A percentile compares a stretch with the other conserved stretches of the same genome.
Conservation (phyloP, 1,140 invertebrate genomes). For the Gryllus bimaculatus region DNA sequence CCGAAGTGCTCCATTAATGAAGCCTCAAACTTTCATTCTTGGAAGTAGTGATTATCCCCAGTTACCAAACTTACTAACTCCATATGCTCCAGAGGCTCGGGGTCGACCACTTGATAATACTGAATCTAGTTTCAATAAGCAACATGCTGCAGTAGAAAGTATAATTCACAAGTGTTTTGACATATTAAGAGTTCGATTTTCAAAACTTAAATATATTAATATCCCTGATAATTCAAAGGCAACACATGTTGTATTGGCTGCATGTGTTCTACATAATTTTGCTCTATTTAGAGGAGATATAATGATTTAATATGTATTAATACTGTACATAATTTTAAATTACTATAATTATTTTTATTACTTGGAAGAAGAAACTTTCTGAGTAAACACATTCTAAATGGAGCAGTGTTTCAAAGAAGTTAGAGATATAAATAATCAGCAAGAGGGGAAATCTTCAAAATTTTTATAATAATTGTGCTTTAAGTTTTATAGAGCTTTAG, state of each 20-base stretch:
- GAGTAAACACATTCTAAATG: too few species aligned
- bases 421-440: too few species aligned
- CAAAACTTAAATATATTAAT: slow-evolving; percentile 21
- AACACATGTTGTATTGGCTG: slow-evolving; percentile 18
- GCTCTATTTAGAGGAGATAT: slow-evolving; percentile 11
- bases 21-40: slow-evolving; percentile 23
- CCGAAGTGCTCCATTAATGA: slow-evolving; percentile 18
- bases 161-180: slow-evolving; percentile 23
- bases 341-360: too few species aligned
- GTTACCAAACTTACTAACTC: slow-evolving; percentile 23
- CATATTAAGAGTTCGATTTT: slow-evolving; percentile 23
- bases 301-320: not conserved
- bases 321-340: too few species aligned
- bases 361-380: too few species aligned
- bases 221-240: slow-evolving; percentile 17
- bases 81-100: slow-evolving; percentile 14
- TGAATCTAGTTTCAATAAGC: slow-evolving; percentile 23
- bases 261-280: slow-evolving; percentile 26
- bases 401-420: too few species aligned
- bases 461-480: too few species aligned
- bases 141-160: slow-evolving; percentile 21
- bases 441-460: too few species aligned
- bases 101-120: slow-evolving; percentile 16
- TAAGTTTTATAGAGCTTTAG: too few species aligned
- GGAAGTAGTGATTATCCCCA: slow-evolving; percentile 25